Evolutionary conservation across 2,797 vertebrate genomes (phyloP).

Genomic region (Choloepus didactylus): DNA sequence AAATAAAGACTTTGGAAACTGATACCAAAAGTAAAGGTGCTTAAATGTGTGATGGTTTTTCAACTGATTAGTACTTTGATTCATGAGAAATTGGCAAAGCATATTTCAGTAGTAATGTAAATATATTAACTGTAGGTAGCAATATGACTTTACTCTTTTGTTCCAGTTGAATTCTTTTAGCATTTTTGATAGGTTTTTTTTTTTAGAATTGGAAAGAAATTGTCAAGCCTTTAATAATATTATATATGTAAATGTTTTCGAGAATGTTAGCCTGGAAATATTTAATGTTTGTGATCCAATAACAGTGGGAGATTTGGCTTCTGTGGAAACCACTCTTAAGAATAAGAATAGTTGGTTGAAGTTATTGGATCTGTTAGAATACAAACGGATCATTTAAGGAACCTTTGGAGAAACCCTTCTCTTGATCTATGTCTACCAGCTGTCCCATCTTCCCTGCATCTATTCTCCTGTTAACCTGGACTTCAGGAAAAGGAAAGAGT

Average conservation of each 20-base stretch:
- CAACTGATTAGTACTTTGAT: background rate
- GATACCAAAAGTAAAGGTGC: background rate
- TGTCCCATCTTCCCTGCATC: background rate
- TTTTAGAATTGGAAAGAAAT: conserved; percentile 22
- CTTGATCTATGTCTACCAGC: background rate
- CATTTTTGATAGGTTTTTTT: background rate
- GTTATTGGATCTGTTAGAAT: background rate
- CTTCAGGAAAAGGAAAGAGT: background rate
- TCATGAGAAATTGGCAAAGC: background rate
- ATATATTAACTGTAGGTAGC: background rate
- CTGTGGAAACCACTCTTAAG: background rate
- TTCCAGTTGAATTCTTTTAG: background rate
- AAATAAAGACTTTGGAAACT: background rate
- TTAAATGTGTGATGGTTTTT: background rate
- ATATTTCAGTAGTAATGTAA: background rate
- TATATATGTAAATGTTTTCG: background rate
- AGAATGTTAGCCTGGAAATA: background rate
- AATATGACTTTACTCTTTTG: background rate
- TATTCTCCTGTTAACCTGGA: background rate
- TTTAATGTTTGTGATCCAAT: background rate
- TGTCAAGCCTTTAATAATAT: background rate
- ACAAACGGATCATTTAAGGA: background rate
- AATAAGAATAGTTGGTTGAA: background rate
- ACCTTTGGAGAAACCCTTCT: background rate
- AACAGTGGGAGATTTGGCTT: background rate